These are phyloP conservation scores for Nannoperca obscura DNA, from an alignment of 2,797 vertebrate genomes.

Conservation along the genomic window DNA sequence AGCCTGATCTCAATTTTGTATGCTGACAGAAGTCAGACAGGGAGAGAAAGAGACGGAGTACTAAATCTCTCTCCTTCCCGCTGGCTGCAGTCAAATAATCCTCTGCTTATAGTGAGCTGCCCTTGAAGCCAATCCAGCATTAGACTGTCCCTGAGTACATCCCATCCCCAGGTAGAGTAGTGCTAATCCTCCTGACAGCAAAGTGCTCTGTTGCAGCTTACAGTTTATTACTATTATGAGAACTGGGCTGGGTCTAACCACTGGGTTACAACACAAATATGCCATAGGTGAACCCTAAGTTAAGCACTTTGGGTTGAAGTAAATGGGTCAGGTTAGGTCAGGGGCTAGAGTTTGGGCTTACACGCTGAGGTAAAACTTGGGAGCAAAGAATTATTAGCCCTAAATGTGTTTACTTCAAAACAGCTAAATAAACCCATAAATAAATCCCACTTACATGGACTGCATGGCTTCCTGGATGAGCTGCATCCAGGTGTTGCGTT, in stretches of 20 bases:
- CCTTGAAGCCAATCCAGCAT: slow-evolving; percentile 78
- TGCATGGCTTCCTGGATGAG: slow-evolving; percentile 93
- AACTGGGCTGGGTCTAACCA: slow-evolving; percentile 63
- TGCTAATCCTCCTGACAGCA: slow-evolving; percentile 77
- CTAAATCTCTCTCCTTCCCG: slow-evolving; percentile 69
- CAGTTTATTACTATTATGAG: slow-evolving; percentile 58
- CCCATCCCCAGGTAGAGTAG: slow-evolving; percentile 76
- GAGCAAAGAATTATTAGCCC: neutral
- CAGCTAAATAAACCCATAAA: neutral
- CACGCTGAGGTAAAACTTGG: neutral
- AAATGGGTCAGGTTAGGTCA: neutral
- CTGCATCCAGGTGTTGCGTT: slow-evolving; percentile 95
- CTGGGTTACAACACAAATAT: slow-evolving; percentile 58
- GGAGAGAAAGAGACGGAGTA: slow-evolving; percentile 31
- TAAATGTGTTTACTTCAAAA: neutral
- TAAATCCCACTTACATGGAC: slow-evolving; percentile 88
- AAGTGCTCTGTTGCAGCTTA: slow-evolving; percentile 67
- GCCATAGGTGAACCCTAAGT: slow-evolving; percentile 28
- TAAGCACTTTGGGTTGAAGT: slow-evolving; percentile 13
- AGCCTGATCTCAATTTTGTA: slow-evolving; percentile 55
- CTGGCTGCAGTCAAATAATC: slow-evolving; percentile 77
- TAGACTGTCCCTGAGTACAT: slow-evolving; percentile 75
- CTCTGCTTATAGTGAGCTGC: slow-evolving; percentile 74
- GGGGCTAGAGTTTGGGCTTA: neutral
- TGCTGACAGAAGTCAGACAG: slow-evolving; percentile 63